Base-by-base conservation (phyloP, 2,888 invertebrate genomes). In the Drosophila picticornis region DNA sequence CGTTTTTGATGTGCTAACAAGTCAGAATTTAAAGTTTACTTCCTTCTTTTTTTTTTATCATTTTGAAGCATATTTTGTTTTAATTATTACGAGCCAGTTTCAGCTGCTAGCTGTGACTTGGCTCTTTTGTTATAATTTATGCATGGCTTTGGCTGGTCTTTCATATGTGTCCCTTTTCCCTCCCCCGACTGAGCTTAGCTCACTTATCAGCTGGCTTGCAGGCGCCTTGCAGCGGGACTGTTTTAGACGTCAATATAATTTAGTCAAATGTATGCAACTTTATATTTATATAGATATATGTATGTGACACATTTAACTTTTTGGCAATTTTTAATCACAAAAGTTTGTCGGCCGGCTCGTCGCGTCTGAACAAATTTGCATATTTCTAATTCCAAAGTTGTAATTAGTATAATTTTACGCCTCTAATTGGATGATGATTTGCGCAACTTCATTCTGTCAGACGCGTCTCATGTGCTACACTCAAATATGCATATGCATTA, bases 311-410 rank as follows among this genome's bases (percentile, higher is more conserved):
- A 77, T 77, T 82, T 79, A 79, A 74, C 71, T 78, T 88, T 78
- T 88, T 76, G 67, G 50, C 76, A 75, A 77, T 90, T 85, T 87
- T 87, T 88, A 87, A 90, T 88, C 89, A 88, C 58, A 80, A 83
- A 88, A 87, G 68, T 88, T 83, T 67, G 71, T 31, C 32, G 65
- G 22, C 60, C 32, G 52, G 32, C 16, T 2, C 32, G 52, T 27
- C 19, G 38, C 27, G 56, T 38, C n/a, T 36, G 11, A 64, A 59
- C 71, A 31, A 65, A 87, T 87, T 87, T 88, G 87, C 87, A 87
- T 87, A 88, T 87, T 90, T 90, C 81, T 90, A 87, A 87, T 87
- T 90, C 89, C 87, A 87, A 87, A 87, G 81, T 87, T 87, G 87
- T 87, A 87, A 87, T 87, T 87, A 87, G 90, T 87, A 87, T 87